phyloP scores from a whole-genome alignment of 2,797 vertebrate genomes.

The Paramormyrops hopkinsi region DNA sequence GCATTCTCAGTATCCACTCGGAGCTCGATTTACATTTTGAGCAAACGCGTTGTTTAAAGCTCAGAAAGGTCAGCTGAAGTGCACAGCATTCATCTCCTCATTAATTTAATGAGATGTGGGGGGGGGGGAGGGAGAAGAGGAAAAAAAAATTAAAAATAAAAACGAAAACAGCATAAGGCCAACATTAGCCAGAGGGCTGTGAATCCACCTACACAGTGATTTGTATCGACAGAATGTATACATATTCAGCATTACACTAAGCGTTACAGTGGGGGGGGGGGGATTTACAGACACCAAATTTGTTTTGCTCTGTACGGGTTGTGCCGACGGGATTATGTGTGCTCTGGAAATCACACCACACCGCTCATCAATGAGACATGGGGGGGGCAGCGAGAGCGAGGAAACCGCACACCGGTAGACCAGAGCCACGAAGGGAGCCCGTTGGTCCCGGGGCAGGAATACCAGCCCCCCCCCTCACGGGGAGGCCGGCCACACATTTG shows the following conservation, averaged over 20 bases:
- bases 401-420: constrained; percentile 24
- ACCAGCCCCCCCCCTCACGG: not conserved
- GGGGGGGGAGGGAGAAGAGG: too few species aligned
- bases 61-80: constrained; percentile 24
- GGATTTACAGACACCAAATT: constrained; percentile 25
- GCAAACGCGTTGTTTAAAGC: constrained; percentile 26
- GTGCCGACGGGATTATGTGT: constrained; percentile 31
- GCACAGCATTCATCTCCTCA: constrained; percentile 7
- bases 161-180: constrained; percentile 15
- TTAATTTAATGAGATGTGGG: constrained; percentile 10
- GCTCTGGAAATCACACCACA: constrained; percentile 32
- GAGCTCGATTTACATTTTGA: constrained; percentile 21
- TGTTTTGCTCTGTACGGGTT: constrained; percentile 14
- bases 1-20: constrained; percentile 20
- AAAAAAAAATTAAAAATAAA: not conserved
- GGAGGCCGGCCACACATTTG: not conserved
- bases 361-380: constrained; percentile 39
- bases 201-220: constrained; percentile 33
- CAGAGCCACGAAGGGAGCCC: not conserved
- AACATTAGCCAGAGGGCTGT: constrained; percentile 20
- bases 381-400: constrained; percentile 21
- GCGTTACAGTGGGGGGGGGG: constrained; percentile 18
- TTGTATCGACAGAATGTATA: constrained; percentile 27
- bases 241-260: constrained; percentile 24
- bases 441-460: not conserved